Percentiles rank a stretch among this genome's conserved stretches.
Evolutionary conservation across 2,797 vertebrate species (phyloP).

Genomic region (Anniella stebbinsi): DNA sequence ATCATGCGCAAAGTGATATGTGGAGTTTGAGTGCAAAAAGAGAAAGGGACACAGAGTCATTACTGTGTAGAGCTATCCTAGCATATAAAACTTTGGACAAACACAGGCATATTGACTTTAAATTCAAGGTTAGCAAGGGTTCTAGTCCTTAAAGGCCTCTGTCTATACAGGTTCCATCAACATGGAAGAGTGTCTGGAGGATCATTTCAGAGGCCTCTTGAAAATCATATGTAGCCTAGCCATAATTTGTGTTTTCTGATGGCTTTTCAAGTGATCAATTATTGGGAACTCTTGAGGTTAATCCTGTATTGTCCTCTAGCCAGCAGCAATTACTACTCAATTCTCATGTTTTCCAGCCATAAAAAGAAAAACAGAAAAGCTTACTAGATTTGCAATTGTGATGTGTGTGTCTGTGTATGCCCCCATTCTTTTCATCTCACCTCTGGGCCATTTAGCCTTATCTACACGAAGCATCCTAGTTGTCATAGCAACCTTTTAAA

Average conservation of each 20-base stretch:
- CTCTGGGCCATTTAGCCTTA: constrained; percentile 64
- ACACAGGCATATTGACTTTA: background rate
- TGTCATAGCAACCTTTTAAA: constrained; percentile 67
- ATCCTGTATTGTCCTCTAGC: constrained; percentile 48
- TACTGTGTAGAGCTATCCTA: background rate
- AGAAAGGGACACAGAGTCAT: background rate
- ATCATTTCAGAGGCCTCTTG: constrained; percentile 29
- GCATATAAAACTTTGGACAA: background rate
- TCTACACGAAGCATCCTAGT: constrained; percentile 71
- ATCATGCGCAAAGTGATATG: background rate
- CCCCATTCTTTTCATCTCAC: constrained; percentile 44
- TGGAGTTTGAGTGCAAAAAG: too few species aligned
- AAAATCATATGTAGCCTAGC: constrained; percentile 42
- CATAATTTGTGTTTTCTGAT: constrained; percentile 36
- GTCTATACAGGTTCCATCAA: background rate
- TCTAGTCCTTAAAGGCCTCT: background rate
- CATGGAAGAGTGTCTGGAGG: constrained; percentile 33
- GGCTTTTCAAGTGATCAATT: constrained; percentile 35
- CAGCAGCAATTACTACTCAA: constrained; percentile 59
- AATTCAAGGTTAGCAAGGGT: background rate
- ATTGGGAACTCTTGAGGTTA: constrained; percentile 41
- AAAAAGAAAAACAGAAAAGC: constrained; percentile 11
- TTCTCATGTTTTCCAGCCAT: constrained; percentile 40
- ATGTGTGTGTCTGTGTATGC: background rate
- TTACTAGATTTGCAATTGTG: background rate